A percentile compares a stretch with the other conserved stretches of the same genome.
phyloP scores from a whole-genome alignment of 2,888 invertebrate species.

The Tineola bisselliella region DNA sequence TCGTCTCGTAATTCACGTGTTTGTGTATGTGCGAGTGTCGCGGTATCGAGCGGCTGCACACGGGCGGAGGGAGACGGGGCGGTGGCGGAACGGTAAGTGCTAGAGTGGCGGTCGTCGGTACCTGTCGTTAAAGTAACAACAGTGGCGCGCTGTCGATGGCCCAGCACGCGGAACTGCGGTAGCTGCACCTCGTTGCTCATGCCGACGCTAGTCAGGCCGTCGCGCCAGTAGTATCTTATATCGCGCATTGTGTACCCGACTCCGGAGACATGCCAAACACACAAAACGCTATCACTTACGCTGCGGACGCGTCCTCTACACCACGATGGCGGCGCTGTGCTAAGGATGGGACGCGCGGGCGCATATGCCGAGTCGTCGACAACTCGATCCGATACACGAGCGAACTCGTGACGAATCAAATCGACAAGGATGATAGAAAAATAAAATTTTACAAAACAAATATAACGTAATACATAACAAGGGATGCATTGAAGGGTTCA shows the following conservation, averaged over 20 bases:
- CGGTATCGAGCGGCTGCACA: conserved; percentile 52
- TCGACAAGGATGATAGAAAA: conserved; percentile 50
- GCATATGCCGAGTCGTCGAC: conserved; percentile 29
- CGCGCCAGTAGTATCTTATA: conserved; percentile 96
- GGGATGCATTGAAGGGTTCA: conserved; percentile 20
- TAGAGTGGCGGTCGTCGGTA: conserved; percentile 67
- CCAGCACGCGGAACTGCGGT: conserved; percentile 96
- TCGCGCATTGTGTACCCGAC: conserved; percentile 98
- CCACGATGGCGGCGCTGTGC: conserved; percentile 32
- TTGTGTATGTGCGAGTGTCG: conserved; percentile 62
- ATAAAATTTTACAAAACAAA: conserved; percentile 35
- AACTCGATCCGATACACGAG: conserved; percentile 30
- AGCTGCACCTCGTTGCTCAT: conserved; percentile 95
- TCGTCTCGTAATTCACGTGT: conserved; percentile 47
- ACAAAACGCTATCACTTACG: conserved; percentile 69
- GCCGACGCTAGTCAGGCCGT: conserved; percentile 92
- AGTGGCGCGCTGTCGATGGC: conserved; percentile 93
- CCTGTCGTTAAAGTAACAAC: conserved; percentile 96
- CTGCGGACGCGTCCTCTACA: conserved; percentile 47
- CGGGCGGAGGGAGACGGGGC: conserved; percentile 62
- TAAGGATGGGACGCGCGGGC: conserved; percentile 33
- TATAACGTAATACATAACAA: conserved; percentile 22
- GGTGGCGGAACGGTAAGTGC: conserved; percentile 55
- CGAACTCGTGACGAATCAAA: conserved; percentile 26
- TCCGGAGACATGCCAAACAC: conserved; percentile 72